Evolutionary conservation across 2,797 vertebrate species (phyloP), one percentile per base, ranked within the genome.

Genomic region (Smutsia gigantea): DNA sequence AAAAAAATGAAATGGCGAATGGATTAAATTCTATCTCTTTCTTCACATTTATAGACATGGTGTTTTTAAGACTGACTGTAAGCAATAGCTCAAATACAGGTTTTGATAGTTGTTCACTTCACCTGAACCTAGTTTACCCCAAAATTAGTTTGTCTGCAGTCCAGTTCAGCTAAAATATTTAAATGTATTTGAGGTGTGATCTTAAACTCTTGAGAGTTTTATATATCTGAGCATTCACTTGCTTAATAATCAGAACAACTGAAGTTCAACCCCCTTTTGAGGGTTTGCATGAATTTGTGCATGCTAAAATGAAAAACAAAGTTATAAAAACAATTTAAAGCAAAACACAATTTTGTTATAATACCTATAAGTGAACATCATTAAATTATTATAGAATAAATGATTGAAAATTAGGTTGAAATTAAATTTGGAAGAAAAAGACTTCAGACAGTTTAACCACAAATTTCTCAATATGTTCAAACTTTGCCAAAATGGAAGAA

Each of bases 171-270:
- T 29, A 61, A 69, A 96, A 71, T 42, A 34, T 11, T 72, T 61
- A 68, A 68, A 63, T 71, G 4, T 59, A 75, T 81, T 59, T 93
- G 57, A 87, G 69, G 17, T 42, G 5, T 7, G 57, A 69, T 61
- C 34, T 87, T 75, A 87, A 87, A 14, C n/a, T 66, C 96, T 83
- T 78, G 71, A 74, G 55, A 88, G n/a, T 79, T 77, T 84, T 87
- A 90, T 29, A 21, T 71, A 71, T 42, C 82, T 37, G 9, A 87
- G n/a, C 14, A 90, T 87, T 86, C 4, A 72, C 21, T 95, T 93
- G 61, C 51, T 89, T 69, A 77, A 53, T 31, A 51, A 92, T 27
- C 31, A 91, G 55, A 82, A 53, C 7, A 64, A 61, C 23, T 68
- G 46, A 82, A 66, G 42, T 91, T 64, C 53, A 92, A 64, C 27